Evolutionary conservation across 2,797 vertebrate species (phyloP).

Genomic region (Cossypha dichroa): DNA sequence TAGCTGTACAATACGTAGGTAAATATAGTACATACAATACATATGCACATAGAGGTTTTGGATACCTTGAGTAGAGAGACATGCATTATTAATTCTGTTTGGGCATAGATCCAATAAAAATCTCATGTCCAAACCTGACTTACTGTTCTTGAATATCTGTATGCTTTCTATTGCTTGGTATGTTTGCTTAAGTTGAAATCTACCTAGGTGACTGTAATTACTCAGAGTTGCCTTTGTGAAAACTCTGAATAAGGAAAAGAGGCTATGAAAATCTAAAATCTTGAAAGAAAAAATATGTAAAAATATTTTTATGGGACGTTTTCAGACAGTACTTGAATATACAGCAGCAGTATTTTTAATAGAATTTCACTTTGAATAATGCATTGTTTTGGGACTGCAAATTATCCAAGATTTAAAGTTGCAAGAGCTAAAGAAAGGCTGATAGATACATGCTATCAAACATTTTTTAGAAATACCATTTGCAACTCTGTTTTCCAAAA

Average conservation of each 20-base stretch:
- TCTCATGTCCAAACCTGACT: neutral
- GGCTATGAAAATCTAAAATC: neutral
- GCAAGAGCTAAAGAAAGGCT: neutral
- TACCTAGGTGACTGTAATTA: neutral
- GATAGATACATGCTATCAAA: neutral
- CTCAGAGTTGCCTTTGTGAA: neutral
- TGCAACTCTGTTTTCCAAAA: neutral
- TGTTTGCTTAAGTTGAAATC: neutral
- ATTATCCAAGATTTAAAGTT: neutral
- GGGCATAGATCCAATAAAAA: neutral
- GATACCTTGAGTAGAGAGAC: neutral
- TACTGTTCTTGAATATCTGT: rapidly evolving
- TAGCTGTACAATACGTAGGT: rapidly evolving
- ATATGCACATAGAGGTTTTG: neutral
- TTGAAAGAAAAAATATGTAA: neutral
- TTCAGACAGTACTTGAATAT: neutral
- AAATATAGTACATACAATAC: rapidly evolving
- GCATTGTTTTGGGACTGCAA: neutral
- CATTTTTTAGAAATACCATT: neutral
- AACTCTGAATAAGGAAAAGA: neutral
- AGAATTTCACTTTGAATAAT: neutral
- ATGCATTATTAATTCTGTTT: neutral
- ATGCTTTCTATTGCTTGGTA: neutral
- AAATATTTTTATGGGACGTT: neutral
- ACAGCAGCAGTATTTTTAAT: neutral